Evolutionary conservation across 2,113 vertebrate genomes (phyloP), one percentile per base, ranked within the genome.

Genomic region (Electrona antarctica): DNA sequence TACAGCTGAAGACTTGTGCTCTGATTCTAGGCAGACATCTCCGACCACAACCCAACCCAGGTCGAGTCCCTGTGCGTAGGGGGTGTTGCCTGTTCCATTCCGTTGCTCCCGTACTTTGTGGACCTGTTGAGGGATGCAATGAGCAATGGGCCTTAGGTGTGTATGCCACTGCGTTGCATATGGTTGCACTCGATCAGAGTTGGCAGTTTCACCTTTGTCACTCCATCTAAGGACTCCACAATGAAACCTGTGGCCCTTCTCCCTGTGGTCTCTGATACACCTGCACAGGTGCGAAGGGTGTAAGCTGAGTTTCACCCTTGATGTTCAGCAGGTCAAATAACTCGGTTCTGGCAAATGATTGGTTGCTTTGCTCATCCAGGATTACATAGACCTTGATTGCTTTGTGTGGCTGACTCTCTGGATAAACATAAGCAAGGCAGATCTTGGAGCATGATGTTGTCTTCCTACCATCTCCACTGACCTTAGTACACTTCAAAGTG

Each of bases 381-480:
- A 83, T 66, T 0, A 65, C 78, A 50, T 77, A 85, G 1, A 80
- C 0, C 7, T 47, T 80, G 0, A 69, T 7, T 15, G 72, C 67
- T 11, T 67, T 57, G 3, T 73, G 10, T 51, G 4, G 49, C 7
- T 28, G 50, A 6, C 62, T 60, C 1, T 33, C 33, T 9, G 74
- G 75, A 28, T 75, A 81, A 0, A 86, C 77, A 0, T 67, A 78
- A 0, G 78, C 79, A 1, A 79, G 61, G 3, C 67, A 71, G 14
- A 87, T 86, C 21, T 87, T 84, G 2, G 83, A 89, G 8, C 81
- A 82, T 3, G 83, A 86, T 2, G 12, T 15, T 1, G 33, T 48
- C 11, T 5, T 56, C 2, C 49, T 3, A 8, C 33, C 2, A 2
- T 3, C 67, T 8, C 73, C 72, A 73, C 85, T 83, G 8, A 87